Base-by-base conservation (phyloP, 2,797 vertebrate genomes). In the Cephalopachus bancanus region DNA sequence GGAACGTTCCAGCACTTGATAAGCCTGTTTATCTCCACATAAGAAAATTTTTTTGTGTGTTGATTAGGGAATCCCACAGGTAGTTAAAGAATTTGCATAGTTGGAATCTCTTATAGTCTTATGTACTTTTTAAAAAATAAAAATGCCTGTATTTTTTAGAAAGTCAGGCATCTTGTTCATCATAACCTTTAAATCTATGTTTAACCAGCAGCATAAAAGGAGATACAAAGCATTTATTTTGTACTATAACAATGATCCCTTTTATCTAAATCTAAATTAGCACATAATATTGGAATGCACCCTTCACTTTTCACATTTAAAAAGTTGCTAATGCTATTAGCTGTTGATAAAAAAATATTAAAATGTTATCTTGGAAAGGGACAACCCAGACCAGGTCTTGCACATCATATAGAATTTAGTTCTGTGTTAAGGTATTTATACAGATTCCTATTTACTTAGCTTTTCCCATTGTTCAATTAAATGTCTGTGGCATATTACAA, bases 261-360 rank as follows among this genome's bases (percentile, higher is more conserved):
- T 95, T 89, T 93, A 55, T 81, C 53, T 60, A 72, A 89, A 67
- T 78, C 30, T 91, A 94, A 95, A 74, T 88, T 91, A 62, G 28
- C 8, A 22, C 24, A 26, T 59, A 65, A 15, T 81, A 55, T 24
- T 87, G 75, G 24, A 26, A 9, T 83, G 49, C 17, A 78, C 1
- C 7, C 5, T 96, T 93, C 28, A 37, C 30, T 69, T 81, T 72
- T 94, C 33, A 90, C 22, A 60, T 72, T 93, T 37, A 12, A 53
- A 85, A 97, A 65, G 22, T 65, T 51, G 75, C 7, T 83, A 71
- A 49, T 65, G 24, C 12, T 95, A 44, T 83, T 95, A 94, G 51
- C 55, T 92, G 60, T 83, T 89, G 37, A 20, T 67, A 81, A 28
- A 60, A 80, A 37, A 81, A 88, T 74, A 53, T 55, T 57, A 17